Conservation (phyloP, 2,113 vertebrate genomes). For the Chinchilla lanigera region DNA sequence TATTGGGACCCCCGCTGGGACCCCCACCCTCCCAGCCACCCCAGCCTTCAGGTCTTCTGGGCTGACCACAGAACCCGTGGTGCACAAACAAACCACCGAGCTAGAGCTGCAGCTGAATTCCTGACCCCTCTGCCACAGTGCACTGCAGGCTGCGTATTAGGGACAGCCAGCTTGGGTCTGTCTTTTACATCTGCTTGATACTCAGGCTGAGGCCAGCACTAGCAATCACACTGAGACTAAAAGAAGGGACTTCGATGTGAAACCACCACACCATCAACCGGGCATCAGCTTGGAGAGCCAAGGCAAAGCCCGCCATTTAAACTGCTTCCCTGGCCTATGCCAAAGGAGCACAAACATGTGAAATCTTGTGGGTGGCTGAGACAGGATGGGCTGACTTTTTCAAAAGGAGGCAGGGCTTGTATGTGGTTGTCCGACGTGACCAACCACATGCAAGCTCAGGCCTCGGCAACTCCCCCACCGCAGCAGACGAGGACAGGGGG, state of each 20-base stretch:
- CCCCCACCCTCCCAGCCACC: too few relatives aligned
- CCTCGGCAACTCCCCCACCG: rapidly evolving
- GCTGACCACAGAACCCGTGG: background rate
- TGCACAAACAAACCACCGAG: background rate
- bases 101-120: background rate
- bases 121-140: too few relatives aligned
- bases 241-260: background rate
- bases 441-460: background rate
- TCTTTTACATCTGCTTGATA: background rate
- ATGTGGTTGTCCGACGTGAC: background rate
- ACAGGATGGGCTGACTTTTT: background rate
- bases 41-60: background rate
- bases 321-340: background rate
- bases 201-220: background rate
- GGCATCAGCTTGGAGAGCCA: background rate
- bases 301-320: background rate
- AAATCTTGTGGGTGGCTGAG: background rate
- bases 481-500: rapidly evolving
- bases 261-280: rapidly evolving
- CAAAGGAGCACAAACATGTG: background rate
- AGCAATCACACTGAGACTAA: background rate
- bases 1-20: background rate
- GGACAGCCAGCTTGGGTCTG: too few relatives aligned
- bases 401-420: background rate
- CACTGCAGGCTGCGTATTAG: background rate